These are phyloP conservation scores for Erebia epiphron DNA, from an alignment of 2,888 invertebrate species.

Conservation along the genomic window DNA sequence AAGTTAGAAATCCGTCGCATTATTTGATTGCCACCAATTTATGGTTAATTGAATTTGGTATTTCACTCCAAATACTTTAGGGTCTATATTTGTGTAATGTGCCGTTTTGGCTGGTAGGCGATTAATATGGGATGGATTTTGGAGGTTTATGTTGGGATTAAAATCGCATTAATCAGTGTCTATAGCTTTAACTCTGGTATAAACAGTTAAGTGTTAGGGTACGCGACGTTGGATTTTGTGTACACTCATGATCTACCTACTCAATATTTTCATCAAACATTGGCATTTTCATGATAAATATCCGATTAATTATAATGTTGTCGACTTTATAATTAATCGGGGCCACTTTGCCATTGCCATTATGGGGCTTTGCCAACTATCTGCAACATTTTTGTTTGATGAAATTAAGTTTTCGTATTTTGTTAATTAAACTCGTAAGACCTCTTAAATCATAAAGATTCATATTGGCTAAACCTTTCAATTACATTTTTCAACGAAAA, in stretches of 20 bases:
- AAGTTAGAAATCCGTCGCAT: slow-evolving; percentile 68
- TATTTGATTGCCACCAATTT: slow-evolving; percentile 43
- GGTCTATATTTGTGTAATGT: slow-evolving; percentile 59
- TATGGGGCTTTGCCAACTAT: no score
- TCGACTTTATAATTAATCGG: no score
- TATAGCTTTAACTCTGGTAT: slow-evolving; percentile 79
- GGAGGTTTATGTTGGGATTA: slow-evolving; percentile 86
- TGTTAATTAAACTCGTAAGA: no score
- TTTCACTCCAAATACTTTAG: slow-evolving; percentile 48
- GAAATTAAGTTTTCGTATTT: no score
- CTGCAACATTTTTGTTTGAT: no score
- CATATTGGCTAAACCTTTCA: no score
- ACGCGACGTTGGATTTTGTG: slow-evolving; percentile 65
- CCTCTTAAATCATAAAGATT: no score
- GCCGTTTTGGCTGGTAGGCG: slow-evolving; percentile 79
- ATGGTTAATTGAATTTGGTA: slow-evolving; percentile 46
- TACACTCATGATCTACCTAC: slow-evolving; percentile 52
- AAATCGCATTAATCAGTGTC: slow-evolving; percentile 89
- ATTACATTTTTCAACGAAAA: no score
- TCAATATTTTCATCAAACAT: no score
- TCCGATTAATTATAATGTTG: no score
- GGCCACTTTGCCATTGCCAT: no score
- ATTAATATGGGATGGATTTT: slow-evolving; percentile 82
- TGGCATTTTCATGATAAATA: no score
- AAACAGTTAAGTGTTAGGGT: slow-evolving; percentile 83